Evolutionary conservation across 1,140 invertebrate genomes (phyloP).

Genomic region (Bombus fervidus): DNA sequence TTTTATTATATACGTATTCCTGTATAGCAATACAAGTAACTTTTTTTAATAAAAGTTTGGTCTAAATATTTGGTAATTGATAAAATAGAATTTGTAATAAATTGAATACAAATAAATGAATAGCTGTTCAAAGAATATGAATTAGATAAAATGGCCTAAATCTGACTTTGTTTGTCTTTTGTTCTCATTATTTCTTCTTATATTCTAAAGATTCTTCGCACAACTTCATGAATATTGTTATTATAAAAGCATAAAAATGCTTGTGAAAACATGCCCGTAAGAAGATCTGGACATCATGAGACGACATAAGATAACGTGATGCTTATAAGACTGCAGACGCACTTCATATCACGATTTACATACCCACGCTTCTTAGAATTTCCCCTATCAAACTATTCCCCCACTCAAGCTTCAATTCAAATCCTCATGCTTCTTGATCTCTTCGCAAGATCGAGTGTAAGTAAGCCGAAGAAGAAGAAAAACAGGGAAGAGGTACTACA

Average conservation of each 20-base stretch:
- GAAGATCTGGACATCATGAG: conserved; percentile 51
- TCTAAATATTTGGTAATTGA: not conserved
- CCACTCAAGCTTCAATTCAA: conserved; percentile 11
- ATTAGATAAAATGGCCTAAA: not conserved
- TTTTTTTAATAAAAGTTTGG: not conserved
- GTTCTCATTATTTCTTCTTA: not conserved
- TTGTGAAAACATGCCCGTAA: conserved; percentile 47
- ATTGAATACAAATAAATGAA: not conserved
- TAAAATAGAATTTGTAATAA: not conserved
- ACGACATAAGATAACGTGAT: conserved; percentile 55
- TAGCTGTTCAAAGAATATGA: not conserved
- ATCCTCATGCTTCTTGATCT: conserved; percentile 35
- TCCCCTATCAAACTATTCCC: conserved; percentile 48
- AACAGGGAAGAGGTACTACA: conserved; percentile 29
- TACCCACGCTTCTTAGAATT: conserved; percentile 55
- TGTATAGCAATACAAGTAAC: not conserved
- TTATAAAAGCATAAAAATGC: not conserved
- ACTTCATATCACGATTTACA: conserved; percentile 56
- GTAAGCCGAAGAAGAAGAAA: conserved; percentile 37
- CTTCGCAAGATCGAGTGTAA: conserved; percentile 40
- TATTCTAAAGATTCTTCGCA: not conserved
- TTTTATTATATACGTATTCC: not conserved
- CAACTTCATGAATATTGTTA: not conserved
- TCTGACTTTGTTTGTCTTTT: not conserved
- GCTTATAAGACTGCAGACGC: conserved; percentile 43